Percentiles rank a stretch among this genome's conserved stretches.
phyloP scores from a whole-genome alignment of 2,888 invertebrate species.

The Protophormia terraenovae region DNA sequence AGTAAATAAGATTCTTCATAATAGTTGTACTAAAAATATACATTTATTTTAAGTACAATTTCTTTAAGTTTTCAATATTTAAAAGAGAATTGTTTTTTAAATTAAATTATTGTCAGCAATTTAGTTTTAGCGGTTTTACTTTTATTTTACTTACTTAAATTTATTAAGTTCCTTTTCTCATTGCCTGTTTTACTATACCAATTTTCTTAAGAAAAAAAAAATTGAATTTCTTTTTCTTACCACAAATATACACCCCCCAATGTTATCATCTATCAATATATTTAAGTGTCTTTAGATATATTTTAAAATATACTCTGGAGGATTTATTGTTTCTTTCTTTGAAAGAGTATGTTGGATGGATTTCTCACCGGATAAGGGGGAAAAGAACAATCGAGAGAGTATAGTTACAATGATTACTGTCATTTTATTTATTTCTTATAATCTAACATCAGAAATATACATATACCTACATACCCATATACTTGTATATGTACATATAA shows the following conservation, averaged over 20 bases:
- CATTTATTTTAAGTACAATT: no score
- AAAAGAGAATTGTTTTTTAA: no score
- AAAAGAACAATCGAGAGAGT: background rate
- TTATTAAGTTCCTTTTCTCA: background rate
- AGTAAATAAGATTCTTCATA: no score
- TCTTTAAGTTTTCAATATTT: no score
- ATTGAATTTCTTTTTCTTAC: background rate
- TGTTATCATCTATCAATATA: background rate
- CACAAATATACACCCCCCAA: background rate
- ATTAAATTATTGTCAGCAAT: no score
- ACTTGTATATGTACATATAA: background rate
- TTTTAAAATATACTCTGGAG: constrained; percentile 1
- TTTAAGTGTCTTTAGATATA: constrained; percentile 4
- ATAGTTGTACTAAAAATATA: no score
- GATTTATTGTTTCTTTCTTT: background rate
- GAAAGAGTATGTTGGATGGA: background rate
- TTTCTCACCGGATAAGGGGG: background rate
- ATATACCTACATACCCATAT: background rate
- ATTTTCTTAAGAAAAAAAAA: background rate
- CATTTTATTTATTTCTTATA: constrained; percentile 3
- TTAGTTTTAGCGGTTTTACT: background rate
- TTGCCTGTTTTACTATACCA: background rate
- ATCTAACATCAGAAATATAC: background rate
- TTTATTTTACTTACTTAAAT: background rate
- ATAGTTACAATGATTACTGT: constrained; percentile 28